Evolutionary conservation across 2,888 invertebrate species (phyloP).

Genomic region (Salticus scenicus): DNA sequence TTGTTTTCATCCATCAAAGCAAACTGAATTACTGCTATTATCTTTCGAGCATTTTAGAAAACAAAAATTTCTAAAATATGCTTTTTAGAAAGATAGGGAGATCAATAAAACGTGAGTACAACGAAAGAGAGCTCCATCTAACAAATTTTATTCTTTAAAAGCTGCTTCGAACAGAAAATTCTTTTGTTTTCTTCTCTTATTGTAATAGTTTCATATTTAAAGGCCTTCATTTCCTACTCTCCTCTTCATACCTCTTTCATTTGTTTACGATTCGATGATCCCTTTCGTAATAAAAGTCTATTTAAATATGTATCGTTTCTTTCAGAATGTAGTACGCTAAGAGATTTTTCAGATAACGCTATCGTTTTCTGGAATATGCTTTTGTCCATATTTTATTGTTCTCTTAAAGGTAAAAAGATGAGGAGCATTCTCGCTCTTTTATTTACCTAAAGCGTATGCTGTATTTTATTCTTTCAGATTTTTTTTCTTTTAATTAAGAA

Average conservation of each 20-base stretch:
- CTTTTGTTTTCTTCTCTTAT: background rate
- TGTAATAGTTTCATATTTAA: background rate
- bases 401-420: background rate
- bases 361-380: background rate
- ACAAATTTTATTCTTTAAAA: no score
- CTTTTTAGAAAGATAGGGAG: no score
- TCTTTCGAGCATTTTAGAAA: no score
- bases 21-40: no score
- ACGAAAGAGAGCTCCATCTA: background rate
- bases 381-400: background rate
- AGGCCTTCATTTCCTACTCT: background rate
- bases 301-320: constrained; percentile 1
- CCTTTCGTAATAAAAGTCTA: background rate
- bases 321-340: background rate
- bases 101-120: background rate
- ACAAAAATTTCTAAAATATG: no score
- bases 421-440: background rate
- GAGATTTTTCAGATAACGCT: background rate
- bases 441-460: no score
- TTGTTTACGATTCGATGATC: background rate
- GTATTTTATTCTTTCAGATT: no score
- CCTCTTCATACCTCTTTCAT: background rate
- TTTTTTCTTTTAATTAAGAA: no score
- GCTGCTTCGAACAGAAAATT: no score
- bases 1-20: no score